Base-by-base conservation (phyloP, 2,888 invertebrate species). In the Hypolimnas misippus region DNA sequence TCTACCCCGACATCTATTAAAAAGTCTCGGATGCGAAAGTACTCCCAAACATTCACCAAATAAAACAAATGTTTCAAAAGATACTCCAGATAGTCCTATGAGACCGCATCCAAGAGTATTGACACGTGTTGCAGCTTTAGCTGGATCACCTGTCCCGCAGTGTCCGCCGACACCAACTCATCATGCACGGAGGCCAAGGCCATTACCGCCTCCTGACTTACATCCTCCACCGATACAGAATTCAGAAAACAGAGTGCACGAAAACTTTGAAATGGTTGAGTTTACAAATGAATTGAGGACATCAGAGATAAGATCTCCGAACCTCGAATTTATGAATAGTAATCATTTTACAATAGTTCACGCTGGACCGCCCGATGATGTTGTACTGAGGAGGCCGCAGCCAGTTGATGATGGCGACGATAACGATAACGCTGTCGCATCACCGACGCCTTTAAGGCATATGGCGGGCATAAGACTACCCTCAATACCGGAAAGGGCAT, bases 91-190 rank as follows among this genome's bases (percentile, higher is more conserved):
- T 6, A 92, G 92, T 74, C 91, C 91, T 0, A 73, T 89, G 44
- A 82, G 94, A 59, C 95, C 94, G 17, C 95, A 95, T 71, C 95
- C 95, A 2, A 89, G 95, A 65, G 93, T 93, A 1, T 73, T 95
- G 19, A 92, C 94, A 4, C 87, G 95, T 53, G 93, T 94, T 33
- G 93, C 93, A 0, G 92, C 92, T 35, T 83, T 93, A 51, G 91
- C 93, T n/a, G 93, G 95, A 0, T 77, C 86, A 52, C 90, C 93
- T 0, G 86, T 90, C 44, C 93, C 95, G 0, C 94, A 96, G 68
- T 97, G 97, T 77, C 97, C 97, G 2, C 97, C 97, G 0, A 97
- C 97, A 0, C 97, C 97, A 0, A 97, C 97, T 0, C 97, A 97
- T 83, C 97, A 96, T 77, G 96, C 96, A 0, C 92, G 96, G 44